phyloP scores from a whole-genome alignment of 2,113 vertebrate species.

The Aegithalos caudatus region DNA sequence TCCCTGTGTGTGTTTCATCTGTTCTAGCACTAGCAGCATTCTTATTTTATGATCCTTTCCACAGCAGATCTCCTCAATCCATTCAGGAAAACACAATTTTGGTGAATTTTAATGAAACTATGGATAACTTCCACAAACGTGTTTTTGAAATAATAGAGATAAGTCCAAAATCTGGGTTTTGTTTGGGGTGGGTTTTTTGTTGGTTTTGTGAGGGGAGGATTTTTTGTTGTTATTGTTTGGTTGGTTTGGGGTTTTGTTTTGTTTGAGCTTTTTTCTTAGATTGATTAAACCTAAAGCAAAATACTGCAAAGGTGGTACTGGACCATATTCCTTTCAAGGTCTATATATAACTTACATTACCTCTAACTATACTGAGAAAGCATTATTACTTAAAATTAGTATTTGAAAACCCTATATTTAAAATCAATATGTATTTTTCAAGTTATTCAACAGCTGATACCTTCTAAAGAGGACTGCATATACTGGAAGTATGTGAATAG shows the following conservation, averaged over 20 bases:
- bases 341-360: background rate
- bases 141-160: background rate
- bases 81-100: background rate
- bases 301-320: background rate
- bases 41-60: background rate
- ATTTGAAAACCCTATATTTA: background rate
- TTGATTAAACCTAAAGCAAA: background rate
- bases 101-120: background rate
- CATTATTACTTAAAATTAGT: background rate
- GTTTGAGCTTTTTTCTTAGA: background rate
- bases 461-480: background rate
- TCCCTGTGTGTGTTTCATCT: background rate
- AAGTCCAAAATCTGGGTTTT: background rate
- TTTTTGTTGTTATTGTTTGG: background rate
- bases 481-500: background rate
- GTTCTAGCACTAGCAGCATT: background rate
- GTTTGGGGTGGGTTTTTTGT: background rate
- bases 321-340: background rate
- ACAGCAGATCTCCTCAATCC: background rate
- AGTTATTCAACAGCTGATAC: background rate
- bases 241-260: background rate
- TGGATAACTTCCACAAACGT: background rate
- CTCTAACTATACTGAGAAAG: background rate
- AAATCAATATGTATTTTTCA: background rate
- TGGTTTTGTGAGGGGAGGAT: rapidly evolving